These are phyloP conservation scores for Drosophila triauraria DNA, from an alignment of 1,140 invertebrate genomes.

Conservation along the genomic window DNA sequence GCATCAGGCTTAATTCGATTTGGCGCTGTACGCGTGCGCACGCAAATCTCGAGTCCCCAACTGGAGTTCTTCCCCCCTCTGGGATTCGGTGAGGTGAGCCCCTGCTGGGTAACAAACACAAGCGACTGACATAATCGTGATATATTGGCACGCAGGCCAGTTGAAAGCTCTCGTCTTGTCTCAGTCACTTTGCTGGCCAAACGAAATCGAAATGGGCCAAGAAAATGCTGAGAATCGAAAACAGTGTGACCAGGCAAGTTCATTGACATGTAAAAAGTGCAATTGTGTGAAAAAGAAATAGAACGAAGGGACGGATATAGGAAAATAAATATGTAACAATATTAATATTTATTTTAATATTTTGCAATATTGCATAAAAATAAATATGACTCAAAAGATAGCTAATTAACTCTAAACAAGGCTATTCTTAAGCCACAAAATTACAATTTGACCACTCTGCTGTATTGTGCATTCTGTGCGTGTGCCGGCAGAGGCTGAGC, in stretches of 20 bases:
- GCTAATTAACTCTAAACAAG: too few relatives aligned
- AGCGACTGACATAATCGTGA: slow-evolving; percentile 80
- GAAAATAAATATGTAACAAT: too few relatives aligned
- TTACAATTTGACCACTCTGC: too few relatives aligned
- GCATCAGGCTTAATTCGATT: slow-evolving; percentile 81
- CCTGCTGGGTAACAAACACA: slow-evolving; percentile 73
- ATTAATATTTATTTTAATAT: too few relatives aligned
- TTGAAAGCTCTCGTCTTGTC: slow-evolving; percentile 46
- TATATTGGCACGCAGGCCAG: slow-evolving; percentile 72
- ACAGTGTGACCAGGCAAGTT: neutral
- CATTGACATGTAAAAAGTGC: too few relatives aligned
- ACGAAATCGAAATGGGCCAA: slow-evolving; percentile 16
- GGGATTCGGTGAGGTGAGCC: slow-evolving; percentile 19
- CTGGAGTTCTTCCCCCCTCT: slow-evolving; percentile 2
- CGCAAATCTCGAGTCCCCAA: slow-evolving; percentile 48
- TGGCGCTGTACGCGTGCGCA: slow-evolving; percentile 82
- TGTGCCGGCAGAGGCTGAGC: too few relatives aligned
- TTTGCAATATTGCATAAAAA: too few relatives aligned
- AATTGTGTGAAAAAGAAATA: too few relatives aligned
- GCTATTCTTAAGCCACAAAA: too few relatives aligned
- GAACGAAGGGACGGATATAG: too few relatives aligned
- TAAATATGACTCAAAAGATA: too few relatives aligned
- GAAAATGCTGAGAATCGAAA: neutral
- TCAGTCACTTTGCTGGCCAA: slow-evolving; percentile 16
- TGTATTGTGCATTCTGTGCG: too few relatives aligned